A percentile compares a stretch with the other conserved stretches of the same genome.
Evolutionary conservation across 2,797 vertebrate genomes (phyloP).

Genomic region (Tachyglossus aculeatus): DNA sequence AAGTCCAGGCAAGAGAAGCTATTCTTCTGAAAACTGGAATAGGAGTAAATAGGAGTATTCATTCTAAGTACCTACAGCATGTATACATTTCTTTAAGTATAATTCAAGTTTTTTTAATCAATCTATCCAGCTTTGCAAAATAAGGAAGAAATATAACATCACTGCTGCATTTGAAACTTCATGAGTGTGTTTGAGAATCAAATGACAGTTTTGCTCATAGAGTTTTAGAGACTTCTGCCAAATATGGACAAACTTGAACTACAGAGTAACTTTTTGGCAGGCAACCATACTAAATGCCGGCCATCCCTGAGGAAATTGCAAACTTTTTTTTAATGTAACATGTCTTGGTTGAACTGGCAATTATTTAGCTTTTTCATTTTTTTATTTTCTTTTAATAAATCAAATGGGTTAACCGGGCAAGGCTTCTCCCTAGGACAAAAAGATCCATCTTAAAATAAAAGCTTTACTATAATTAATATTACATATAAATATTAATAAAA

Average conservation of each 20-base stretch:
- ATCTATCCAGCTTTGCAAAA: too few relatives aligned
- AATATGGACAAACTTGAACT: slow-evolving; percentile 8
- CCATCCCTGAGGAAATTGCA: slow-evolving; percentile 12
- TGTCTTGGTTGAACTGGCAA: slow-evolving; percentile 5
- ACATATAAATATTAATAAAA: too few relatives aligned
- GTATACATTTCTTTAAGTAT: too few relatives aligned
- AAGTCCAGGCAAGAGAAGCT: too few relatives aligned
- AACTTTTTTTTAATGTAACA: slow-evolving; percentile 14
- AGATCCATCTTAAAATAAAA: too few relatives aligned
- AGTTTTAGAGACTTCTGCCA: slow-evolving; percentile 12
- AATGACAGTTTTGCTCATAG: not conserved
- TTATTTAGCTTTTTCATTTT: slow-evolving; percentile 12
- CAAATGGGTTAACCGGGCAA: too few relatives aligned
- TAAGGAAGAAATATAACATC: not conserved
- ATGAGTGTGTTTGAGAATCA: not conserved
- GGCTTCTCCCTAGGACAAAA: too few relatives aligned
- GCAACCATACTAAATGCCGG: slow-evolving; percentile 1
- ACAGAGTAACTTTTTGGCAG: slow-evolving; percentile 24
- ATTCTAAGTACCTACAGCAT: too few relatives aligned
- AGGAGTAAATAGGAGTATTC: too few relatives aligned
- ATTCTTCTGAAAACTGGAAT: too few relatives aligned
- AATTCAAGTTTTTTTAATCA: too few relatives aligned
- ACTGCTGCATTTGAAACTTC: not conserved
- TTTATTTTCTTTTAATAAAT: slow-evolving; percentile 52
- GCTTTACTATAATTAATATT: too few relatives aligned